Evolutionary conservation across 2,797 vertebrate species (phyloP), one percentile per base, ranked within the genome.

Genomic region (Cuniculus paca): DNA sequence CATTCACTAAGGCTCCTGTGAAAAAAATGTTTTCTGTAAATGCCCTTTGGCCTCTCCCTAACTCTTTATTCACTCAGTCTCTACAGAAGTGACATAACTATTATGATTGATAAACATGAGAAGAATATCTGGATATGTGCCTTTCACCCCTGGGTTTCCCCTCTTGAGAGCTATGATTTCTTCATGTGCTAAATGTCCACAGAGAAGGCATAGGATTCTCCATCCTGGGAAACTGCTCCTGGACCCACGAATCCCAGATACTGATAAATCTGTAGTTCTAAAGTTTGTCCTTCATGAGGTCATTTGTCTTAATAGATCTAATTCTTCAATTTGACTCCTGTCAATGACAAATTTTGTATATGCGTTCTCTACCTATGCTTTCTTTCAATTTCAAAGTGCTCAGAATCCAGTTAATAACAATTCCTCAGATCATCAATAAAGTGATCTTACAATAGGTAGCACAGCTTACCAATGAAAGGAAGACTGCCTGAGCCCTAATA

Each of bases 221-320:
- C 24, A 19, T 20, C 17, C 2, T 12, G 7, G 39, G 42, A 83
- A 80, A 48, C 4, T 28, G n/a, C 12, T 54, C 17, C 12, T 34
- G 2, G 1, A 34, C 6, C 16, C 11, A 9, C 3, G 8, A 6
- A 42, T 17, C 22, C 5, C 17, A 6, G 19, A 52, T 20, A 26
- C 2, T 6, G 39, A 13, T 75, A 75, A 75, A 65, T 54, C 42
- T 48, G 4, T 34, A 65, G 60, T 52, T 56, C 26, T 60, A 61
- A 45, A 7, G 10, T 39, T 84, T n/a, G 12, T 7, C 8, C 10
- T 54, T 45, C 36, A 12, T 31, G 77, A 65, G 19, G 1, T 0
- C 12, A 6, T 80, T 82, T 78, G 6, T 72, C 75, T 61, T 24
- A 48, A 70, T 3, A 56, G 12, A 11, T 2, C 2, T 93, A 48